These are phyloP conservation scores for Lanius collurio DNA, from an alignment of 2,113 vertebrate species.

Conservation along the genomic window DNA sequence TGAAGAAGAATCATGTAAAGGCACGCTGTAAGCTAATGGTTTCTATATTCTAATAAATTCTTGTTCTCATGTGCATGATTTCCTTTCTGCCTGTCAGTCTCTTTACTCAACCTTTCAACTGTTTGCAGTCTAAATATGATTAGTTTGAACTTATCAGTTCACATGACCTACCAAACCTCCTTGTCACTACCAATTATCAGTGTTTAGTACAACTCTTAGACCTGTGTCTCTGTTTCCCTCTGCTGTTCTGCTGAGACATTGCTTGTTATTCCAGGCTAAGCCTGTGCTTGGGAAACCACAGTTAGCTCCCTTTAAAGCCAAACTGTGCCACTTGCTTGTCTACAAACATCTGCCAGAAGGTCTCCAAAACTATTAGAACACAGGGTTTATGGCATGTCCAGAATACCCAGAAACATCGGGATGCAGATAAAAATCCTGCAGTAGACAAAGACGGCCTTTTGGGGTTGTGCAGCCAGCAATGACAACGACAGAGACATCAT, in stretches of 20 bases:
- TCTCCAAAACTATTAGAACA: not conserved
- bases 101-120: not conserved
- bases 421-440: not conserved
- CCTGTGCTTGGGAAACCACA: not conserved
- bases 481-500: not conserved
- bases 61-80: not conserved
- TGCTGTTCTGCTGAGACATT: conserved; percentile 27
- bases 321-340: not conserved
- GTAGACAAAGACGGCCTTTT: not conserved
- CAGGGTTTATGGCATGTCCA: not conserved
- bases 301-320: not conserved
- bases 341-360: not conserved
- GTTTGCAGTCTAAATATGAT: not conserved
- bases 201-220: not conserved
- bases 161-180: not conserved
- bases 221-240: conserved; percentile 40
- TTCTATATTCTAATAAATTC: not conserved
- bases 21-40: not conserved
- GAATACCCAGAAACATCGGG: not conserved
- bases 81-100: not conserved
- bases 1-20: not conserved
- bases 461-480: not conserved
- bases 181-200: not conserved
- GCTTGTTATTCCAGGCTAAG: not conserved
- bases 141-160: not conserved